Conservation (phyloP, 2,113 vertebrate genomes). For the Australoheros scitulus region DNA sequence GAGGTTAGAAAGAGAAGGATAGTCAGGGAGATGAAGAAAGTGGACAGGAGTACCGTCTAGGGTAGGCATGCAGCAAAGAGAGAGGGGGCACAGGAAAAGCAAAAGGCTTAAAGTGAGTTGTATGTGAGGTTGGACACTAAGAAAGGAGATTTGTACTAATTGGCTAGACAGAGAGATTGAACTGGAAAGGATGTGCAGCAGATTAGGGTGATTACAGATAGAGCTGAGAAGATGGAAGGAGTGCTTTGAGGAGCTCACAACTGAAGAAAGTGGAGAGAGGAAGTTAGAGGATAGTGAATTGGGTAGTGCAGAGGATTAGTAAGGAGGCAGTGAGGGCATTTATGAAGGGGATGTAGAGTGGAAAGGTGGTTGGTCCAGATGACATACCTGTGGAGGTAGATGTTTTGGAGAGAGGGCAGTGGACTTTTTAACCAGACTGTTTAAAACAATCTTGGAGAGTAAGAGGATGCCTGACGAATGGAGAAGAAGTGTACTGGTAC, state of each 20-base stretch:
- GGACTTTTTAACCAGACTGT: neutral
- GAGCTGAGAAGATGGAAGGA: neutral
- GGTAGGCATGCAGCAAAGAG: too few relatives aligned
- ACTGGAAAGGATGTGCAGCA: neutral
- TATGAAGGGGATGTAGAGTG: neutral
- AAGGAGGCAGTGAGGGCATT: neutral
- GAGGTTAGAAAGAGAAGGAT: too few relatives aligned
- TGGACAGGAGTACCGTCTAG: too few relatives aligned
- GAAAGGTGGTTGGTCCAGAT: rapidly evolving
- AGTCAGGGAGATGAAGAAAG: too few relatives aligned
- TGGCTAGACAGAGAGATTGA: too few relatives aligned
- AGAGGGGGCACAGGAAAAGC: too few relatives aligned
- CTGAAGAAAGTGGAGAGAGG: neutral
- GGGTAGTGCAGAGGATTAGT: neutral
- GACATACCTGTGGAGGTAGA: neutral
- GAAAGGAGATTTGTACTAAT: too few relatives aligned
- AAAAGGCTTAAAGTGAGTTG: too few relatives aligned
- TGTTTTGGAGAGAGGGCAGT: neutral
- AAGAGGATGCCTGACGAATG: too few relatives aligned
- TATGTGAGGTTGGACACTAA: too few relatives aligned
- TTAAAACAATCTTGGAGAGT: neutral
- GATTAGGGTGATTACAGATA: neutral
- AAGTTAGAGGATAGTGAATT: rapidly evolving
- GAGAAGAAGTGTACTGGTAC: too few relatives aligned
- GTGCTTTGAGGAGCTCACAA: too few relatives aligned